phyloP scores from a whole-genome alignment of 2,888 invertebrate species.

The Trichopoda pennipes region DNA sequence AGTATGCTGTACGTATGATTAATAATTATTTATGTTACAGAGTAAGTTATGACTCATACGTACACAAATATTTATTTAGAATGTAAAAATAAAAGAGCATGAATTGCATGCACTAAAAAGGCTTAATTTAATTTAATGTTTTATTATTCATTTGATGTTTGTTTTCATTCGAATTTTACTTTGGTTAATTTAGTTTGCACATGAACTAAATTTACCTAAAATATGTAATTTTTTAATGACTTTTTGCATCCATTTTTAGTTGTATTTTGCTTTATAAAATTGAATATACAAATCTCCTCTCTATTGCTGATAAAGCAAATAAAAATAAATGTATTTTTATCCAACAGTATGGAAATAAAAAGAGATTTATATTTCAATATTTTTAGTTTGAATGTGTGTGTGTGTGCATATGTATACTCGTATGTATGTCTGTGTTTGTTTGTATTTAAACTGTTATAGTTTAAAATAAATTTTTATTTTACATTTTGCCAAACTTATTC shows the following conservation, averaged over 20 bases:
- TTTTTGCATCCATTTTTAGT: not conserved
- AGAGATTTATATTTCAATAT: conserved; percentile 4
- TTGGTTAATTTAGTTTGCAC: conserved; percentile 25
- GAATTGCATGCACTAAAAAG: too few relatives aligned
- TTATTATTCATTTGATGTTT: conserved; percentile 5
- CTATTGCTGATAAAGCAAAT: conserved; percentile 18
- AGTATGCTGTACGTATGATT: conserved; percentile 7
- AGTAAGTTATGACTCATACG: conserved; percentile 6
- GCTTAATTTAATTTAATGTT: not conserved
- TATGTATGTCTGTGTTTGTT: not conserved
- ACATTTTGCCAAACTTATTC: conserved; percentile 12
- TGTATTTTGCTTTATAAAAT: not conserved
- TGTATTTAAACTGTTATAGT: too few relatives aligned
- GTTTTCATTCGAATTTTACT: not conserved
- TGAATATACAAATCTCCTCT: conserved; percentile 19
- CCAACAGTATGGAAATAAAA: not conserved
- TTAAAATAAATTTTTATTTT: conserved; percentile 6
- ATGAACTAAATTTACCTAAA: conserved; percentile 35
- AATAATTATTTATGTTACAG: not conserved
- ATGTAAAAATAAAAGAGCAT: not conserved
- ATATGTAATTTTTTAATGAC: conserved; percentile 23
- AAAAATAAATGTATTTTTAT: conserved; percentile 13
- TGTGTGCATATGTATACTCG: too few relatives aligned
- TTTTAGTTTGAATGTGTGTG: not conserved
- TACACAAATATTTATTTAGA: not conserved